Evolutionary conservation across 2,113 vertebrate species (phyloP), one percentile per base, ranked within the genome.

Genomic region (Tachysurus fulvidraco): DNA sequence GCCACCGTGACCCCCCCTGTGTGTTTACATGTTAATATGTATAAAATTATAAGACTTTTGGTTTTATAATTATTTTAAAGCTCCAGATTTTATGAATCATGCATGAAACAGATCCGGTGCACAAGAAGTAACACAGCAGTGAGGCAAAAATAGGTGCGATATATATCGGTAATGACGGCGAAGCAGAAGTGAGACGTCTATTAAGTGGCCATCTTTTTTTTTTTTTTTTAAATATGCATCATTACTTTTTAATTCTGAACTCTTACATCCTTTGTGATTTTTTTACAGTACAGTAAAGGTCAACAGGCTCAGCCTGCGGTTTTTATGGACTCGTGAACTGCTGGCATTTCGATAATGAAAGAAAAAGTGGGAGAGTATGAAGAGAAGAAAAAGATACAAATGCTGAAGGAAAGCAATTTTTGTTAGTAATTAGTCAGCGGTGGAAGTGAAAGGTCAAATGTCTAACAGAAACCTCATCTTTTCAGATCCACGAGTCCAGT

Each of bases 261-360:
- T 54, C 7, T 54, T 54, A 54, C 74, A 17, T 78, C 17, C 50
- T 30, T 79, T 57, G 14, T 21, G 78, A 59, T 11, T 46, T 65
- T 44, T 28, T 64, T 44, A 67, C 23, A 54, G 81, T 65, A 17
- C 4, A 12, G 8, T 28, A 83, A 67, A 83, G 44, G 81, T 83
- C 62, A 65, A 25, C 1, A 0, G 5, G 81, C 30, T 62, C 57
- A 46, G 79, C 12, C 21, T 44, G 79, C 5, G 13, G 55, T 25
- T 60, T 52, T 52, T 52, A 81, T 59, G 30, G 55, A 46, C 52
- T 81, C 44, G 55, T 81, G 78, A 76, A 52, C 25, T 78, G 74
- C 74, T 78, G 74, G 59, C 79, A 81, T 81, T 81, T 81, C 36
- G 25, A 60, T 81, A 62, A 81, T 62, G 57, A 60, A 81, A 41